These are phyloP conservation scores for Triops cancriformis DNA, from an alignment of 1,140 invertebrate genomes.

Conservation along the genomic window DNA sequence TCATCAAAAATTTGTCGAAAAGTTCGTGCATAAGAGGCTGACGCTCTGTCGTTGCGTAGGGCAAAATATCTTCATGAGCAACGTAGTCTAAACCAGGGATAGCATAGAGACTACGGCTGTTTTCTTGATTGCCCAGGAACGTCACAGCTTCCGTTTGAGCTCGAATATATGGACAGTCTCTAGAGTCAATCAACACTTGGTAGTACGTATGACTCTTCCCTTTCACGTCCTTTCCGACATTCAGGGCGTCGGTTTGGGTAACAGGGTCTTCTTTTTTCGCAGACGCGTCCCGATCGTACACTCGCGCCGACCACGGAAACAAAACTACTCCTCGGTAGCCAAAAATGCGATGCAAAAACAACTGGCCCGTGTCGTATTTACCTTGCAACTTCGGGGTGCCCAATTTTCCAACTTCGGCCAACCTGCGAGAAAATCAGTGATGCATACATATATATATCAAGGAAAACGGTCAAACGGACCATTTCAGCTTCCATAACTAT, in stretches of 20 bases:
- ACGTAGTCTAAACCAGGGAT: conserved; percentile 95
- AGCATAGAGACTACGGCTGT: conserved; percentile 82
- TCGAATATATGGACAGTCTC: conserved; percentile 90
- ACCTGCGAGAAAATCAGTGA: conserved; percentile 40
- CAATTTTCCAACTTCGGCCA: conserved; percentile 69
- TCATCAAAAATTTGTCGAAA: conserved; percentile 88
- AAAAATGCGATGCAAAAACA: conserved; percentile 91
- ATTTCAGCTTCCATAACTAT: no score
- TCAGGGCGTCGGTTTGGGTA: conserved; percentile 35
- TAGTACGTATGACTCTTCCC: conserved; percentile 89
- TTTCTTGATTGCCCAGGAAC: conserved; percentile 93
- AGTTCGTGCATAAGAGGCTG: conserved; percentile 84
- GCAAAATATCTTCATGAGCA: conserved; percentile 88
- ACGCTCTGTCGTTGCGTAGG: conserved; percentile 69
- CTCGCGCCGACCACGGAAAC: conserved; percentile 88
- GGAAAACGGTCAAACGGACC: neutral
- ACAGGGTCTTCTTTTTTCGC: conserved; percentile 42
- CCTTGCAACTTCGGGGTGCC: conserved; percentile 74
- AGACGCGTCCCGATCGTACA: conserved; percentile 83
- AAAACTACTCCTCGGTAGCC: conserved; percentile 90
- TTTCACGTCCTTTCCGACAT: conserved; percentile 76
- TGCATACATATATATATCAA: neutral
- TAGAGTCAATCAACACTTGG: conserved; percentile 89
- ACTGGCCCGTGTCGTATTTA: conserved; percentile 89
- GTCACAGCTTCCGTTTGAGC: conserved; percentile 95